Conservation (phyloP, 1,140 invertebrate genomes). For the Cotesia glomerata region DNA sequence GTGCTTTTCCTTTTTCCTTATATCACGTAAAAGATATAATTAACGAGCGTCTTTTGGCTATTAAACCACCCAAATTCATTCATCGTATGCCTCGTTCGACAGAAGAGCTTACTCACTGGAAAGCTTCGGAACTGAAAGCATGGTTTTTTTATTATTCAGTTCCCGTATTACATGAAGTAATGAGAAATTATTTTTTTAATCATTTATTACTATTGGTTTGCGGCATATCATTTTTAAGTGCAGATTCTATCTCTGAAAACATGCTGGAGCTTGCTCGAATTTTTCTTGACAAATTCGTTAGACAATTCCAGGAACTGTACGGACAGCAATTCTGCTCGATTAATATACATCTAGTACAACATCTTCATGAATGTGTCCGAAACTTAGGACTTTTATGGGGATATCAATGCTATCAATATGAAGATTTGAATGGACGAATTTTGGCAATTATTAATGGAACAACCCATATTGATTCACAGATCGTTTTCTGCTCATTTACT, state of each 20-base stretch:
- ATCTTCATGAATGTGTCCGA: slow-evolving; percentile 33
- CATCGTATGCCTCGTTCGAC: slow-evolving; percentile 35
- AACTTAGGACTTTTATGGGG: slow-evolving; percentile 36
- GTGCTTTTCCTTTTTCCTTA: slow-evolving; percentile 21
- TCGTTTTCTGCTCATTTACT: no score
- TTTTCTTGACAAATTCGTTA: slow-evolving; percentile 33
- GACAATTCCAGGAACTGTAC: slow-evolving; percentile 34
- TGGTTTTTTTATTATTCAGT: slow-evolving; percentile 35
- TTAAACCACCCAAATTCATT: slow-evolving; percentile 38
- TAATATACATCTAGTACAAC: slow-evolving; percentile 40
- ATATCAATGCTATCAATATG: slow-evolving; percentile 36
- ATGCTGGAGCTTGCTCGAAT: not conserved
- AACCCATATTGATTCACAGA: slow-evolving; percentile 34
- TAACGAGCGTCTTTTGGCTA: slow-evolving; percentile 14
- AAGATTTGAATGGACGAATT: slow-evolving; percentile 39
- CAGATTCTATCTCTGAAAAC: not conserved
- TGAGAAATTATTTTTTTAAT: slow-evolving; percentile 28
- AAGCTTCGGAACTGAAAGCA: slow-evolving; percentile 33
- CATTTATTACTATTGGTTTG: slow-evolving; percentile 8
- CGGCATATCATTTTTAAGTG: slow-evolving; percentile 1
- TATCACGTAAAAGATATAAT: slow-evolving; percentile 16
- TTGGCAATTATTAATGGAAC: slow-evolving; percentile 37
- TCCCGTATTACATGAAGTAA: slow-evolving; percentile 31
- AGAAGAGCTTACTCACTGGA: slow-evolving; percentile 35
- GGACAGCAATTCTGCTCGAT: slow-evolving; percentile 35